A percentile compares a stretch with the other conserved stretches of the same genome.
Conservation (phyloP, 2,113 vertebrate genomes). For the Anarhynchus alexandrinus region DNA sequence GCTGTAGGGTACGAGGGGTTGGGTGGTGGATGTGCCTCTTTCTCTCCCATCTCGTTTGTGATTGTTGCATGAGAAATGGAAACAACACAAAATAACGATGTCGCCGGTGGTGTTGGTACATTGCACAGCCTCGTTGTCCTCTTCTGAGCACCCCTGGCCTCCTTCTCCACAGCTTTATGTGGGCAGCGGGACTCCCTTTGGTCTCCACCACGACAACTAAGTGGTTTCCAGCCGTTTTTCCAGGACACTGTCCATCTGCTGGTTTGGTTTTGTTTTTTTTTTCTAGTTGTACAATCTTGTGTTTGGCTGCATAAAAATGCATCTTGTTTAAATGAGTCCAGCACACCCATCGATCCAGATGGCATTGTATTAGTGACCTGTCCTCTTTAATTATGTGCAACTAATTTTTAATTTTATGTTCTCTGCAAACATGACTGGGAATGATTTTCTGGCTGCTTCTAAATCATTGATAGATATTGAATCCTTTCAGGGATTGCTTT, state of each 20-base stretch:
- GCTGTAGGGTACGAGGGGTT: background rate
- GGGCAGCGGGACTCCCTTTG: background rate
- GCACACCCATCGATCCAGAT: background rate
- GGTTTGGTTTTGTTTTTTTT: background rate
- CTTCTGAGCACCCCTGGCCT: background rate
- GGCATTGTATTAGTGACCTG: conserved; percentile 35
- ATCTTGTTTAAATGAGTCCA: background rate
- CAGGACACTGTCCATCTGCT: background rate
- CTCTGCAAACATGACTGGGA: background rate
- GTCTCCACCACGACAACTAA: background rate
- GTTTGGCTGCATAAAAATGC: background rate
- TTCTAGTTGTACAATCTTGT: background rate
- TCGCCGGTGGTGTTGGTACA: fast-evolving
- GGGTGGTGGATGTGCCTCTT: background rate
- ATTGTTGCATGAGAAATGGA: background rate
- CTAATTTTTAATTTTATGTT: conserved; percentile 44
- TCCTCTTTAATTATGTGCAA: conserved; percentile 45
- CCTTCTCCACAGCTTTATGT: background rate
- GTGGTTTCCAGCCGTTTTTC: background rate
- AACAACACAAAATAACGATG: background rate
- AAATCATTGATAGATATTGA: conserved; percentile 29
- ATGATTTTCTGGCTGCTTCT: conserved; percentile 35
- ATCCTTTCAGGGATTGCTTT: conserved; percentile 10
- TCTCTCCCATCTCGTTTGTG: background rate
- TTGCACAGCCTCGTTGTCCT: fast-evolving